Percentiles rank a stretch among this genome's conserved stretches.
Evolutionary conservation across 2,113 vertebrate species (phyloP).

Genomic region (Antennarius striatus): DNA sequence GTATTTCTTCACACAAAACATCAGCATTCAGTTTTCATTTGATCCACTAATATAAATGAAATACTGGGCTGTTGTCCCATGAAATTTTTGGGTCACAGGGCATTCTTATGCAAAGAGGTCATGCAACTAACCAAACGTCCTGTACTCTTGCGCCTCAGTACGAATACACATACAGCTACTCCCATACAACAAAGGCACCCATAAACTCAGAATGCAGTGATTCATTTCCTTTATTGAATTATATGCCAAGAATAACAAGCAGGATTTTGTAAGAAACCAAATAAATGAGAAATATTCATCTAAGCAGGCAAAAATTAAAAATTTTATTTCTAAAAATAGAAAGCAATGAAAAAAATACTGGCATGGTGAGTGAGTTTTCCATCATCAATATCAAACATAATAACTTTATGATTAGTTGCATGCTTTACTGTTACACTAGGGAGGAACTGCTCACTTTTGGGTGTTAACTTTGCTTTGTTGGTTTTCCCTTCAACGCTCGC

Average conservation of each 20-base stretch:
- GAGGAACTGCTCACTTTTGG: constrained; percentile 25
- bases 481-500: constrained; percentile 39
- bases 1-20: too few species aligned
- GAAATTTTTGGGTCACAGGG: too few species aligned
- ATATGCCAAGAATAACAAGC: neutral
- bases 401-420: constrained; percentile 7
- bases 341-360: neutral
- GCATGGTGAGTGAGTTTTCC: neutral
- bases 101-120: too few species aligned
- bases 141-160: too few species aligned
- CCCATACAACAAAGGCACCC: too few species aligned
- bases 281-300: neutral
- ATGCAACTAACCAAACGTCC: too few species aligned
- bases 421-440: constrained; percentile 27
- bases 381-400: neutral
- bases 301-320: neutral
- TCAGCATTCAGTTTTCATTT: too few species aligned
- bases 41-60: too few species aligned
- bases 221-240: too few species aligned
- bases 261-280: neutral
- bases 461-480: constrained; percentile 53
- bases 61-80: too few species aligned
- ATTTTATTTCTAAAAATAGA: neutral
- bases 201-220: too few species aligned
- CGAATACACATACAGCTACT: too few species aligned